These are phyloP conservation scores for Drosophila yooni DNA, from an alignment of 2,888 invertebrate genomes.

Conservation along the genomic window DNA sequence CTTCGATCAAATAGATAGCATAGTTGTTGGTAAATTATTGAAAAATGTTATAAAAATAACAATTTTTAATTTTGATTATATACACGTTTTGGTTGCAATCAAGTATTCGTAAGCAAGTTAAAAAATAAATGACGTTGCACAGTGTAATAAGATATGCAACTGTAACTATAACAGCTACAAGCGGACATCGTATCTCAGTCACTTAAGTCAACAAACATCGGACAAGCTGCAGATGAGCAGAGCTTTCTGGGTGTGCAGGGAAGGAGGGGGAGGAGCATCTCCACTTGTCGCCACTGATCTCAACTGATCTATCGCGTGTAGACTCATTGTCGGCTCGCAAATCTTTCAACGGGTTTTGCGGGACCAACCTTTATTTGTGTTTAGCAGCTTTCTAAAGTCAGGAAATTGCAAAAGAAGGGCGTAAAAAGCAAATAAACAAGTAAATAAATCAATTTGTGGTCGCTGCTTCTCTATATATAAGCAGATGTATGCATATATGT, in stretches of 20 bases:
- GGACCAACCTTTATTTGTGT: conserved; percentile 71
- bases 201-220: conserved; percentile 31
- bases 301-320: conserved; percentile 29
- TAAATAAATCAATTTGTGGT: conserved; percentile 29
- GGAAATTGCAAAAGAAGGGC: conserved; percentile 66
- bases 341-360: conserved; percentile 45
- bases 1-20: not conserved
- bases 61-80: not conserved
- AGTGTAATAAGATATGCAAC: conserved; percentile 48
- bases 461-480: not conserved
- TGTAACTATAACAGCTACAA: conserved; percentile 20
- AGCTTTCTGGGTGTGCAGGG: not conserved
- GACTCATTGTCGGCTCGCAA: conserved; percentile 20
- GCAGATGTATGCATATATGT: not conserved
- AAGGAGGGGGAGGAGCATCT: not conserved
- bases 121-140: conserved; percentile 5
- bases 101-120: not conserved
- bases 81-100: not conserved
- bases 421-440: conserved; percentile 35
- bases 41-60: not conserved
- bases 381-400: conserved; percentile 73
- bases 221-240: conserved; percentile 7
- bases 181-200: conserved; percentile 20
- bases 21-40: not conserved
- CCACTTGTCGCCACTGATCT: conserved; percentile 8